phyloP scores from a whole-genome alignment of 92 coral and sea anemone species.

The Actinernus sp. region DNA sequence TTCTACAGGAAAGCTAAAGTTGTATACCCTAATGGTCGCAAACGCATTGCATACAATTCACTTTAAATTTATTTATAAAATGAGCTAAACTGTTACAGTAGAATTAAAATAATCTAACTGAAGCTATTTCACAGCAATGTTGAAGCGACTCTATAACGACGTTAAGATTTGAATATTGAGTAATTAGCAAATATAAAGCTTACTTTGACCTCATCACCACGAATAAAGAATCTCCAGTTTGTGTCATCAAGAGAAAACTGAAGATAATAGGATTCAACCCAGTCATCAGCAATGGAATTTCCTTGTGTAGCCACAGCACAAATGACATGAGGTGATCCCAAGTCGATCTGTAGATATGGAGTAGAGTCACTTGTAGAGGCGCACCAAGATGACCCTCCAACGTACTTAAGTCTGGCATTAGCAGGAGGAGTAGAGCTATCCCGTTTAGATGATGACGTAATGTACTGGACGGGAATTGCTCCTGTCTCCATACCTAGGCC shows the following conservation, averaged over 20 bases:
- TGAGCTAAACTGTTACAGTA: too few species aligned
- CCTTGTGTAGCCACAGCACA: slow-evolving; percentile 10
- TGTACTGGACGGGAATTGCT: neutral
- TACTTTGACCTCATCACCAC: neutral
- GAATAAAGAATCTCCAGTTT: neutral
- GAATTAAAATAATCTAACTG: too few species aligned
- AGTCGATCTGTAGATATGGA: neutral
- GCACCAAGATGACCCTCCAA: neutral
- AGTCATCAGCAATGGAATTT: neutral
- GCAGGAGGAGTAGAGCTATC: neutral
- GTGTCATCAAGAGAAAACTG: neutral
- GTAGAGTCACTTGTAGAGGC: neutral
- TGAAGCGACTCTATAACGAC: too few species aligned
- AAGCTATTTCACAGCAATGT: too few species aligned
- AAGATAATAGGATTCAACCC: neutral
- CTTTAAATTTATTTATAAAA: too few species aligned
- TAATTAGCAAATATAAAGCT: too few species aligned
- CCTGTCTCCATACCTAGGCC: neutral
- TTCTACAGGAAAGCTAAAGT: too few species aligned
- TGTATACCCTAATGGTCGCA: too few species aligned
- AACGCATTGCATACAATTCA: too few species aligned
- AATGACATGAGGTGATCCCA: neutral
- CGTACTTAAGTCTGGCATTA: neutral
- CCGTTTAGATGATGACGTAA: neutral
- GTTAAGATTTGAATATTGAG: too few species aligned